These are phyloP conservation scores for Tinea trinotella DNA, from an alignment of 2,888 invertebrate genomes.

Conservation along the genomic window DNA sequence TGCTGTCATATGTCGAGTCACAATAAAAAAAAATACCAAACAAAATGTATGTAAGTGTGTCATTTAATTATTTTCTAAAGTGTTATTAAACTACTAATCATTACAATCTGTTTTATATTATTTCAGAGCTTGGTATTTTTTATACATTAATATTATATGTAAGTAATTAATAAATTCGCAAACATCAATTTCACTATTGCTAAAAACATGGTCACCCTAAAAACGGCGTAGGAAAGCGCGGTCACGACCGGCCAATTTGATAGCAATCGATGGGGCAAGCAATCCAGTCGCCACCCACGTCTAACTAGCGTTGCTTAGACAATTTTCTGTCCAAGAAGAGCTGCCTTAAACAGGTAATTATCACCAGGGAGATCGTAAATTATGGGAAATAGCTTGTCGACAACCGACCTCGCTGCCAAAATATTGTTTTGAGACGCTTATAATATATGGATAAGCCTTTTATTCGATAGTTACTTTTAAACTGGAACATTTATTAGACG, in stretches of 20 bases:
- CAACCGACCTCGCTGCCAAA: slow-evolving; percentile 43
- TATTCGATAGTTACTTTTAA: no score
- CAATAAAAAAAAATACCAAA: no score
- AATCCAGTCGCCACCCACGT: slow-evolving; percentile 18
- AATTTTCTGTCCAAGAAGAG: slow-evolving; percentile 13
- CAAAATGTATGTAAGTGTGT: no score
- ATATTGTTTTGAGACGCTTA: not conserved
- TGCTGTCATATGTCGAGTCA: no score
- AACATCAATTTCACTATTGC: no score
- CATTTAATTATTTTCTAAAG: no score
- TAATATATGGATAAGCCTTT: slow-evolving; percentile 12
- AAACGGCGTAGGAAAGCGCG: slow-evolving; percentile 26
- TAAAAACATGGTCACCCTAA: slow-evolving; percentile 10
- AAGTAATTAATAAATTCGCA: no score
- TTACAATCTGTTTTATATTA: no score
- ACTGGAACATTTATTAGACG: no score
- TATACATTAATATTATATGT: no score
- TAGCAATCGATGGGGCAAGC: slow-evolving; percentile 50
- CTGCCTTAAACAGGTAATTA: slow-evolving; percentile 46
- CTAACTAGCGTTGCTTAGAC: slow-evolving; percentile 17
- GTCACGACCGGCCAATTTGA: slow-evolving; percentile 65
- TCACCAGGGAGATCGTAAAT: slow-evolving; percentile 54
- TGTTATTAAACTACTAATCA: no score
- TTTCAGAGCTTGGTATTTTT: no score
- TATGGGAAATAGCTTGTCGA: slow-evolving; percentile 41